phyloP scores from a whole-genome alignment of 2,888 invertebrate genomes.

The Myathropa florea region DNA sequence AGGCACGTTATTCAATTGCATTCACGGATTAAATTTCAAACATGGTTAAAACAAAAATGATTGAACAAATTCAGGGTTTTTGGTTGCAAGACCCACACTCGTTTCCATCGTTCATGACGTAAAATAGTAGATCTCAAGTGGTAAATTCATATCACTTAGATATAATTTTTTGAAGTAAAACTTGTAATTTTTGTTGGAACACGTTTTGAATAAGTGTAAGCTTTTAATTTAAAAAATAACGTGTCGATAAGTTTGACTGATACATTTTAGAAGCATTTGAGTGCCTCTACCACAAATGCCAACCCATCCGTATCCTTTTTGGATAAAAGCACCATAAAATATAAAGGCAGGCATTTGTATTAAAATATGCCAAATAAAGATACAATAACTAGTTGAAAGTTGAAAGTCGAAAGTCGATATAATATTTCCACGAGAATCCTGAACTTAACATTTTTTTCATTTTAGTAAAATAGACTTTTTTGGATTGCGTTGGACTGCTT shows the following conservation, averaged over 20 bases:
- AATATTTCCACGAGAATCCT: no score
- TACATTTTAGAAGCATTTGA: background rate
- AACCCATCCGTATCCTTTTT: no score
- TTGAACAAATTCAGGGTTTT: background rate
- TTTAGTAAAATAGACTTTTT: no score
- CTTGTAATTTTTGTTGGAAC: conserved; percentile 2
- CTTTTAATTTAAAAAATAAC: background rate
- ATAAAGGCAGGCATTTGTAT: no score
- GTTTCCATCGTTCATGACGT: background rate
- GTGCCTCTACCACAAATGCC: no score
- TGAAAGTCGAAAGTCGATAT: no score
- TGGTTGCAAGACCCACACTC: background rate
- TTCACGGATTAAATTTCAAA: background rate
- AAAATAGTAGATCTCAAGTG: conserved; percentile 10
- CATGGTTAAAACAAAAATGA: no score
- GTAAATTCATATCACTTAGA: conserved; percentile 11
- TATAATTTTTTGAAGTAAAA: background rate
- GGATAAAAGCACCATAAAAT: no score
- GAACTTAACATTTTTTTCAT: no score
- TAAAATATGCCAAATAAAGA: no score
- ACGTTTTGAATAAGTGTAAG: conserved; percentile 10
- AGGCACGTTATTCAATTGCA: background rate
- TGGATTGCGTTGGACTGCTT: no score
- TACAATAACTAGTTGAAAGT: no score
- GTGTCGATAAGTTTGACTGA: background rate